phyloP scores from a whole-genome alignment of 2,888 invertebrate genomes.

The Acleris cristana region DNA sequence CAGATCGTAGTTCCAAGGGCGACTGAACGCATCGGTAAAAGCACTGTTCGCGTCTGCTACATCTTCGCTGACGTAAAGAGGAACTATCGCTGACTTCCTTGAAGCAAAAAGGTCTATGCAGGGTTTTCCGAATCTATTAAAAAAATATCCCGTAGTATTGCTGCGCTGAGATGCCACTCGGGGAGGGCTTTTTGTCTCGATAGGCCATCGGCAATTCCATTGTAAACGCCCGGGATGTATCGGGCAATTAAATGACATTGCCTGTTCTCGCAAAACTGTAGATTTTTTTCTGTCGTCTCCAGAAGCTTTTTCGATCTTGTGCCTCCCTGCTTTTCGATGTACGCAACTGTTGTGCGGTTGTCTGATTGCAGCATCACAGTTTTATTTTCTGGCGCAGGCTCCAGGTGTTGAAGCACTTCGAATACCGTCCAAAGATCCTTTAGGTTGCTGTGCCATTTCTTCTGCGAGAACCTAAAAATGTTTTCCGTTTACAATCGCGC shows the following conservation, averaged over 20 bases:
- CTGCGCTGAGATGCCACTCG: slow-evolving; percentile 11
- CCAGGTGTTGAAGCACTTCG: not conserved
- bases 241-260: not conserved
- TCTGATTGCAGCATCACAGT: slow-evolving; percentile 4
- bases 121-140: slow-evolving; percentile 31
- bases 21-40: slow-evolving; percentile 1
- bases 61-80: not conserved
- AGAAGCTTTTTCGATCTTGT: slow-evolving; percentile 1
- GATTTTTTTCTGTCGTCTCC: not conserved
- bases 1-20: not conserved
- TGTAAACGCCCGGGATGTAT: slow-evolving; percentile 7
- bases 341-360: slow-evolving; percentile 19
- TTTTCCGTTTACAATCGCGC: not conserved
- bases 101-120: slow-evolving; percentile 1
- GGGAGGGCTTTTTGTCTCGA: slow-evolving; percentile 5
- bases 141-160: slow-evolving; percentile 29
- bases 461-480: not conserved
- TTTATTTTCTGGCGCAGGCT: not conserved
- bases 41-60: not conserved
- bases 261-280: not conserved
- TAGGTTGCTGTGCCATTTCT: slow-evolving; percentile 12
- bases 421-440: slow-evolving; percentile 3
- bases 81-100: not conserved
- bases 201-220: slow-evolving; percentile 5
- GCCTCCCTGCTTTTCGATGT: slow-evolving; percentile 22